A percentile compares a stretch with the other conserved stretches of the same genome.
Conservation (phyloP, 2,888 invertebrate genomes). For the Sphaeridia pumilis region DNA sequence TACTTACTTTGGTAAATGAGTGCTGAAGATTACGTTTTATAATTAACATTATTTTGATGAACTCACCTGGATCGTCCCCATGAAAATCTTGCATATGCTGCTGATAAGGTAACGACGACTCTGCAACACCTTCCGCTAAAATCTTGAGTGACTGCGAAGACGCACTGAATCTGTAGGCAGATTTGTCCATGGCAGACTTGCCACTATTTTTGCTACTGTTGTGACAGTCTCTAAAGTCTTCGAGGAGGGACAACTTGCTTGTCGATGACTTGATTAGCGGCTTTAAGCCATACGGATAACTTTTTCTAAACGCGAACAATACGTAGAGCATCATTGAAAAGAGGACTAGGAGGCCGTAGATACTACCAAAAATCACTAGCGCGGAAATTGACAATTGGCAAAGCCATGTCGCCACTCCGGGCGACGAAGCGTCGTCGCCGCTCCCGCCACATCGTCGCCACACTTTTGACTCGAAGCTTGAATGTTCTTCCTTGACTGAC, state of each 20-base stretch:
- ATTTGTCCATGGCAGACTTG: too few species aligned
- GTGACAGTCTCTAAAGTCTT: not conserved
- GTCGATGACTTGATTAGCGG: not conserved
- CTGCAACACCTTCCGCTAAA: not conserved
- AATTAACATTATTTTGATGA: too few species aligned
- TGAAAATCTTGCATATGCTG: not conserved
- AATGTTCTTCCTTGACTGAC: not conserved
- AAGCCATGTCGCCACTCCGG: conserved; percentile 2
- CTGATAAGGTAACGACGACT: not conserved
- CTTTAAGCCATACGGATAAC: conserved; percentile 6
- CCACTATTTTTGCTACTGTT: not conserved
- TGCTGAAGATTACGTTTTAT: too few species aligned
- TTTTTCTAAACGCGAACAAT: conserved; percentile 10
- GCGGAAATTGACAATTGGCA: conserved; percentile 14
- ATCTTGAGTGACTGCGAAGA: not conserved
- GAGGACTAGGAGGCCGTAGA: conserved; percentile 13
- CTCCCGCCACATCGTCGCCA: not conserved
- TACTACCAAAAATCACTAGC: conserved; percentile 10
- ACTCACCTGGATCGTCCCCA: not conserved
- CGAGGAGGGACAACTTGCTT: not conserved
- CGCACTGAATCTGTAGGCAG: not conserved
- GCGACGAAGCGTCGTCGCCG: not conserved
- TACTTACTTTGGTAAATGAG: too few species aligned
- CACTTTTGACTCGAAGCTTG: not conserved
- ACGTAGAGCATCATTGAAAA: conserved; percentile 11